Evolutionary conservation across 2,888 invertebrate species (phyloP).

Genomic region (Polymixis lichenea): DNA sequence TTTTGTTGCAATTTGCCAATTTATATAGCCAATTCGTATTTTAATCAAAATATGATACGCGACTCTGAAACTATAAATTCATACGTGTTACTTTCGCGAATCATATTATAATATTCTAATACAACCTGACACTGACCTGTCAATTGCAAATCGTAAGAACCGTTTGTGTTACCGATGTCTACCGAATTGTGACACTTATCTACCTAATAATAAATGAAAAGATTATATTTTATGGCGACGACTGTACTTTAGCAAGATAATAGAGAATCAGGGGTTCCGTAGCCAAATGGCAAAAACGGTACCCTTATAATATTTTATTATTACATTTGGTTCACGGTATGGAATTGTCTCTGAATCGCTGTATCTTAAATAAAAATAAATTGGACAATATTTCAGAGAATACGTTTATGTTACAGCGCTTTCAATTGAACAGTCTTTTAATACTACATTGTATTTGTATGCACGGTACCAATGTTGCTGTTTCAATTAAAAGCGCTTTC

Average conservation of each 20-base stretch:
- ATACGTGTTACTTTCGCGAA: too few species aligned
- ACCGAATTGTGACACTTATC: neutral
- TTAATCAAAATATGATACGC: neutral
- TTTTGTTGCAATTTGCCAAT: neutral
- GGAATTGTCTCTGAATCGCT: constrained; percentile 65
- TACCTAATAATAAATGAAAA: constrained; percentile 1
- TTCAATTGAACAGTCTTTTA: neutral
- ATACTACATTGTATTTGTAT: neutral
- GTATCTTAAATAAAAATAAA: constrained; percentile 13
- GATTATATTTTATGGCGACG: neutral
- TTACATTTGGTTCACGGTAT: constrained; percentile 52
- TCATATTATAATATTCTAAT: too few species aligned
- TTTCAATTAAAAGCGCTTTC: constrained; percentile 15
- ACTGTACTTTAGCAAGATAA: constrained; percentile 42
- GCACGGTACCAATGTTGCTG: neutral
- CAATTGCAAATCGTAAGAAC: too few species aligned
- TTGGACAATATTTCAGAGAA: constrained; percentile 5
- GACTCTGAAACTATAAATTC: neutral
- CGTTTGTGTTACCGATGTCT: too few species aligned
- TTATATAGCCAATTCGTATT: neutral
- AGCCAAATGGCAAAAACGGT: neutral
- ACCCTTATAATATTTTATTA: neutral
- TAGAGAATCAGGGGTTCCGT: neutral
- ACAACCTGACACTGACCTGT: too few species aligned
- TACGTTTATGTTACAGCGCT: neutral